Base-by-base conservation (phyloP, 2,888 invertebrate species). In the Augiades crinisus region DNA sequence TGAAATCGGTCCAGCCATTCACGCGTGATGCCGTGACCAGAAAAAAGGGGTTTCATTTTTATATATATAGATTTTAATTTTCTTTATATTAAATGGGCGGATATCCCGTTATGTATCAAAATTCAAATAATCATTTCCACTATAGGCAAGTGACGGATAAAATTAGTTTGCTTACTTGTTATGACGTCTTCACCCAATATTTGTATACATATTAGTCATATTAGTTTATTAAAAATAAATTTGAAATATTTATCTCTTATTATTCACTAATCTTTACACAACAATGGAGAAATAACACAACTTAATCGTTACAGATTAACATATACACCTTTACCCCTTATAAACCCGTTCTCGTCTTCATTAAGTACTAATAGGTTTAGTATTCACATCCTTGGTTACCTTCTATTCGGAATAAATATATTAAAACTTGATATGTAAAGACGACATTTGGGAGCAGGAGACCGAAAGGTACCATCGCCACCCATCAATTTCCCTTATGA, bases 351-450 rank as follows among this genome's bases (percentile, higher is more conserved):
- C 14, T 5, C 5, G 24, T 40, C n/a, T 19, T 7, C 8, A 40
- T 24, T 40, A 40, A 40, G 40, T 40, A 40, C 43, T 43, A 43
- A 19, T 19, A 43, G n/a, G n/a, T 30, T 19, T 30, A 31, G 10
- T 40, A 40, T 10, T 24, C 24, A 40, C 14, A 40, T 38, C 13
- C n/a, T 5, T 8, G 7, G 3, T 36, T 36, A 38, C 5, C 13
- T 10, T 10, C 3, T 8, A 16, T 34, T 16, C 8, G 8, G 16
- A 1, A 22, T 22, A 22, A 10, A 13, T 13, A 27, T 27, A 27
- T 24, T 8, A 8, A 8, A 10, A n/a, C n/a, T n/a, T 27, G 10
- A 27, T 6, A 22, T 22, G 3, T 22, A 22, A 22, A 22, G 7
- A 1, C 22, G 7, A 6, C 22, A 22, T 22, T 22, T 22, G 22